These are phyloP conservation scores for Hirtodrosophila trivittata DNA, from an alignment of 2,888 invertebrate genomes.

Conservation along the genomic window DNA sequence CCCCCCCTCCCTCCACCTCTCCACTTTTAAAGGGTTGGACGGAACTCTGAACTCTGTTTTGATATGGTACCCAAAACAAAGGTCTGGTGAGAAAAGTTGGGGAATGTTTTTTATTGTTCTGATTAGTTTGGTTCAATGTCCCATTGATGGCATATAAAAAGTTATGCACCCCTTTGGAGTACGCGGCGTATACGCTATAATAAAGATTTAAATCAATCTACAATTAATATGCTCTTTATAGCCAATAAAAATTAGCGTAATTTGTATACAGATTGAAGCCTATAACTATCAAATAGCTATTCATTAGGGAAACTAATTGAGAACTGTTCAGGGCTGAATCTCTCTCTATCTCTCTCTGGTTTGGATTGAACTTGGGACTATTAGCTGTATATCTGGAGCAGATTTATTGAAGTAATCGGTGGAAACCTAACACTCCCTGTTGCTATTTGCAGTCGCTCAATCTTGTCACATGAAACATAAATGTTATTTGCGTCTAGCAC, in stretches of 20 bases:
- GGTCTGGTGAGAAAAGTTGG: constrained; percentile 40
- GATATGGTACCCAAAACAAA: constrained; percentile 32
- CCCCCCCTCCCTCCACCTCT: not conserved
- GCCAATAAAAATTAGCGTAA: constrained; percentile 25
- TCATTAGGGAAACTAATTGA: too few relatives aligned
- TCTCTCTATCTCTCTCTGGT: too few relatives aligned
- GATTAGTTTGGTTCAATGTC: constrained; percentile 43
- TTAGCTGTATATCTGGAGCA: too few relatives aligned
- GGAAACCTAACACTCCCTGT: too few relatives aligned
- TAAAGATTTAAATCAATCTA: constrained; percentile 33
- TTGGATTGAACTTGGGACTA: too few relatives aligned
- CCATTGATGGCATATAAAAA: constrained; percentile 36
- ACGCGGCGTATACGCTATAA: constrained; percentile 6
- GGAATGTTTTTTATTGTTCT: constrained; percentile 5
- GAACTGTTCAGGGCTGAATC: too few relatives aligned
- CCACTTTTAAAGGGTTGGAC: constrained; percentile 39
- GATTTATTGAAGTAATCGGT: too few relatives aligned
- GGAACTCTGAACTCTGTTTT: constrained; percentile 27
- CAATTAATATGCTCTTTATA: constrained; percentile 8
- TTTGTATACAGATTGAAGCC: constrained; percentile 7
- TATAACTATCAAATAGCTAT: too few relatives aligned
- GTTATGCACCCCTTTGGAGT: constrained; percentile 5
- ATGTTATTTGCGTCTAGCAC: too few relatives aligned
- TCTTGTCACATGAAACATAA: too few relatives aligned
- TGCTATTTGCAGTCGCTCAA: too few relatives aligned